Percentiles rank a stretch among this genome's conserved stretches.
These are phyloP conservation scores for Ormia ochracea DNA, from an alignment of 2,888 invertebrate genomes.

Conservation along the genomic window DNA sequence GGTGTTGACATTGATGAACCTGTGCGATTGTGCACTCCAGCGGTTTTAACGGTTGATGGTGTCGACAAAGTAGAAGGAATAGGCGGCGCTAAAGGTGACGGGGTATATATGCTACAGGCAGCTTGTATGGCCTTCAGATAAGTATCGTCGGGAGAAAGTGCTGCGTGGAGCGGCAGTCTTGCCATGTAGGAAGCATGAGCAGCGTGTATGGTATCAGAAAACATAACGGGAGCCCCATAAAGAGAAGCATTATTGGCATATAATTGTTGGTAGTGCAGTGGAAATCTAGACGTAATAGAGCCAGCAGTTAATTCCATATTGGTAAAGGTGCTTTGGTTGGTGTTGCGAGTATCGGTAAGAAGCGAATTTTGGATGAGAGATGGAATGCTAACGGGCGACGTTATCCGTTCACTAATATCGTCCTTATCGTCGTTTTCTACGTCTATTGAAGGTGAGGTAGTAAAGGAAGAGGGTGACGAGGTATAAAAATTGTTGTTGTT, in stretches of 20 bases:
- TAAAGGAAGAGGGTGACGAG: constrained; percentile 51
- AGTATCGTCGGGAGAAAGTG: constrained; percentile 50
- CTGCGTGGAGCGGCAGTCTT: constrained; percentile 40
- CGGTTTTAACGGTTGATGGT: constrained; percentile 58
- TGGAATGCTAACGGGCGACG: constrained; percentile 64
- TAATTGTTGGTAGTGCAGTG: constrained; percentile 68
- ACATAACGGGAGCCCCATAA: constrained; percentile 63
- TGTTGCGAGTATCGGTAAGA: constrained; percentile 41
- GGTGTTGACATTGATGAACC: constrained; percentile 49
- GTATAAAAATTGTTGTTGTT: constrained; percentile 22
- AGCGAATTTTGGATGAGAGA: constrained; percentile 41
- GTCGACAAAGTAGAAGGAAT: constrained; percentile 45
- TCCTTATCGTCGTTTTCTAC: constrained; percentile 63
- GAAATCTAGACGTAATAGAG: constrained; percentile 67
- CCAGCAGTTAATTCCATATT: constrained; percentile 53
- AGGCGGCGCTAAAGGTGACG: constrained; percentile 35
- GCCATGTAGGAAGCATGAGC: constrained; percentile 59
- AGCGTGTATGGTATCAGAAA: constrained; percentile 64
- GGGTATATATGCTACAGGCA: constrained; percentile 54
- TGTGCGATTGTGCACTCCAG: constrained; percentile 41
- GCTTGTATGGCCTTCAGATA: constrained; percentile 58
- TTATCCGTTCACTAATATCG: constrained; percentile 36
- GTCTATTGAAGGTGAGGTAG: constrained; percentile 63
- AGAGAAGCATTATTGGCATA: constrained; percentile 66
- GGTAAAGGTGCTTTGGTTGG: constrained; percentile 56